phyloP scores from a whole-genome alignment of 1,140 invertebrate genomes.

The Cryptotermes secundus region DNA sequence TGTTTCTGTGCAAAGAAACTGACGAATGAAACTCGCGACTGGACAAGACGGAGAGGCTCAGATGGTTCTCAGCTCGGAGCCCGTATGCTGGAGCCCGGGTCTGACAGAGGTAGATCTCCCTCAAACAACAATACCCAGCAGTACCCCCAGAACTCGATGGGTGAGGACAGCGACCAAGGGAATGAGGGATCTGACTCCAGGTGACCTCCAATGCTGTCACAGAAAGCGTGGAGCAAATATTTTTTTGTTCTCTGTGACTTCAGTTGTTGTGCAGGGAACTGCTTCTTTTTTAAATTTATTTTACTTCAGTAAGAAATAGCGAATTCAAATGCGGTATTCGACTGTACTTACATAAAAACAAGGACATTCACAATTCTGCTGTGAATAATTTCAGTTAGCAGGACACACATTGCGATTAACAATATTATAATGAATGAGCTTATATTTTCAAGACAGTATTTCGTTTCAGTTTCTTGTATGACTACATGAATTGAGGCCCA shows the following conservation, averaged over 20 bases:
- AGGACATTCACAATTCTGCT: too few relatives aligned
- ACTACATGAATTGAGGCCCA: too few relatives aligned
- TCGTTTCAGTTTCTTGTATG: too few relatives aligned
- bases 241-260: not conserved
- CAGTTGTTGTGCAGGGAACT: too few relatives aligned
- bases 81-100: conserved; percentile 20
- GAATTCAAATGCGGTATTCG: too few relatives aligned
- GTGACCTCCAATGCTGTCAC: conserved; percentile 9
- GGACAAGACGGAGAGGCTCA: conserved; percentile 58
- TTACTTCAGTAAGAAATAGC: too few relatives aligned
- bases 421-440: too few relatives aligned
- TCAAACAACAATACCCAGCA: not conserved
- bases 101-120: conserved; percentile 23
- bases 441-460: too few relatives aligned
- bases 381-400: too few relatives aligned
- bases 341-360: too few relatives aligned
- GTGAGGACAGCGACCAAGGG: conserved; percentile 31
- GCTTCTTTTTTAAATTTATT: too few relatives aligned
- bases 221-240: not conserved
- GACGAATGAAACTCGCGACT: conserved; percentile 42
- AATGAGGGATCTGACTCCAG: conserved; percentile 34
- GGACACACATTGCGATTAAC: too few relatives aligned
- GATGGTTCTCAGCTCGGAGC: conserved; percentile 61
- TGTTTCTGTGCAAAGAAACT: conserved; percentile 61
- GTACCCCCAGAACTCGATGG: not conserved